Conservation (phyloP, 2,113 vertebrate genomes). For the Sorex fumeus region DNA sequence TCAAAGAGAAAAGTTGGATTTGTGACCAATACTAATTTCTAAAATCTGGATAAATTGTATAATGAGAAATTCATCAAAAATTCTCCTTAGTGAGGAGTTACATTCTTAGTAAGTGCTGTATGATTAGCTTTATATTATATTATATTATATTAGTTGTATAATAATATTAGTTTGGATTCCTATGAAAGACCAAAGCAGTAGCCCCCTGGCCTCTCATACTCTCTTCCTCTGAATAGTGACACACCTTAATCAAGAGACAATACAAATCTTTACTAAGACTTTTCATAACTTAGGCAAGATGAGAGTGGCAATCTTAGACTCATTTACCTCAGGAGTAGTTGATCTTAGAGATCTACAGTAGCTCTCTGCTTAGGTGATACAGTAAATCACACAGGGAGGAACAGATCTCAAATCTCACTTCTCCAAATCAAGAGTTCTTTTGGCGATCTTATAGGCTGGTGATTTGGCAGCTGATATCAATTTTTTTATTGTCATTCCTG, state of each 20-base stretch:
- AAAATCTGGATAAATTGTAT: background rate
- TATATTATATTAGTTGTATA: no score
- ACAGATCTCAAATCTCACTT: background rate
- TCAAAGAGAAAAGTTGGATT: constrained; percentile 20
- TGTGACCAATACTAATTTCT: background rate
- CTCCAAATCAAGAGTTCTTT: background rate
- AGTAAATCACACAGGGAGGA: background rate
- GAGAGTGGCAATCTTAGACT: background rate
- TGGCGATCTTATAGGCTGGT: background rate
- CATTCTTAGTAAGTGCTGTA: background rate
- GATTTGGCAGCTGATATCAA: background rate
- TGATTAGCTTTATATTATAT: no score
- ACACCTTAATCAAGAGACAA: background rate
- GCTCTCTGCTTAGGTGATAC: background rate
- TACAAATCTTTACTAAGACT: background rate
- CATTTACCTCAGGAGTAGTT: background rate
- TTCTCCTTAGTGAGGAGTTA: background rate
- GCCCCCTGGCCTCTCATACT: background rate
- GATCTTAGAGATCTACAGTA: background rate
- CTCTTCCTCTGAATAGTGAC: background rate
- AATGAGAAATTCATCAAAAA: constrained; percentile 29
- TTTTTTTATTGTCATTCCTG: accelerated
- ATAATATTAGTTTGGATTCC: background rate
- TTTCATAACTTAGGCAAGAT: background rate
- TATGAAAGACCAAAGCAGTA: constrained; percentile 32